Conservation (phyloP, 1,140 invertebrate genomes). For the Acyrthosiphon pisum region DNA sequence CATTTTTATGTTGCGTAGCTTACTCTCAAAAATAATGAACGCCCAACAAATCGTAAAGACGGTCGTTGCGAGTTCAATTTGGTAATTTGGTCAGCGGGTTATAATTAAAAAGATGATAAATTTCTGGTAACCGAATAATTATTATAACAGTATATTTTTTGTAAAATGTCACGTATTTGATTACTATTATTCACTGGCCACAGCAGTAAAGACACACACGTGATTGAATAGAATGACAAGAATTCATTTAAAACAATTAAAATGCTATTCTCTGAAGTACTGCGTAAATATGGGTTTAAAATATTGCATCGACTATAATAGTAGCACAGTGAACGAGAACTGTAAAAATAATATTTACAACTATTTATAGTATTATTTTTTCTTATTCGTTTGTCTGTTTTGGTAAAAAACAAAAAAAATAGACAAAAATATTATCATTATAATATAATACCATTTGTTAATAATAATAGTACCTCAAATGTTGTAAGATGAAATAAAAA, state of each 20-base stretch:
- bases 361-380: background rate
- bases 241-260: conserved; percentile 46
- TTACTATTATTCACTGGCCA: conserved; percentile 8
- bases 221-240: conserved; percentile 36
- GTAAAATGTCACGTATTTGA: conserved; percentile 37
- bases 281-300: background rate
- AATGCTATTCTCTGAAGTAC: conserved; percentile 16
- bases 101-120: conserved; percentile 33
- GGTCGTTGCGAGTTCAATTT: background rate
- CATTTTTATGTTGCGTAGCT: background rate
- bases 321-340: background rate
- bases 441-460: background rate
- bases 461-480: background rate
- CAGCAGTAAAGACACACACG: background rate
- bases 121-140: background rate
- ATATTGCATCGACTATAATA: background rate
- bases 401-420: background rate
- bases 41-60: background rate
- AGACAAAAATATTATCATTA: background rate
- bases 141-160: background rate
- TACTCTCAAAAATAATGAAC: background rate
- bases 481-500: background rate
- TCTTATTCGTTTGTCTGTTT: background rate
- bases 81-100: background rate
- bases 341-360: background rate